Percentiles rank a stretch among this genome's conserved stretches.
phyloP scores from a whole-genome alignment of 2,797 vertebrate genomes.

The Danio kyathit region DNA sequence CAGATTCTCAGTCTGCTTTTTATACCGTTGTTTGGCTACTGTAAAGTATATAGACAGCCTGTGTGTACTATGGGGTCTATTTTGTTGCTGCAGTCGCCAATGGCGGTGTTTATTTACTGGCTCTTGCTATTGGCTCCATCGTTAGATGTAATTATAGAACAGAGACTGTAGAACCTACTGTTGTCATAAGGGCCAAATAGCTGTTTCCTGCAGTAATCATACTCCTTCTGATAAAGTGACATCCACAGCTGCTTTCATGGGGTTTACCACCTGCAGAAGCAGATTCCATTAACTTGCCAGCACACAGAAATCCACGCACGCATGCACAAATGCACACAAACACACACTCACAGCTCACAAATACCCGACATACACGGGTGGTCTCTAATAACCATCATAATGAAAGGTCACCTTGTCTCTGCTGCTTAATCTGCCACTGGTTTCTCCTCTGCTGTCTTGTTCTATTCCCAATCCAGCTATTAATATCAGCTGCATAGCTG shows the following conservation, averaged over 20 bases:
- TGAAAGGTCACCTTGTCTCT: constrained; percentile 61
- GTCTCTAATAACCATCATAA: constrained; percentile 53
- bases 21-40: neutral
- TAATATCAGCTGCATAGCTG: constrained; percentile 29
- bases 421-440: constrained; percentile 49
- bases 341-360: neutral
- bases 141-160: neutral
- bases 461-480: constrained; percentile 28
- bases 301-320: neutral
- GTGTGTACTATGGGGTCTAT: neutral
- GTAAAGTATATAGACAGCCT: neutral
- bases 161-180: constrained; percentile 8
- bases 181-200: constrained; percentile 1
- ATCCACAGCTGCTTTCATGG: neutral
- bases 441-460: constrained; percentile 24
- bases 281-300: constrained; percentile 10
- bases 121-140: neutral
- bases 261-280: constrained; percentile 15
- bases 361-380: constrained; percentile 26
- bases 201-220: constrained; percentile 2
- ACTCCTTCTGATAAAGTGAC: neutral
- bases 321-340: constrained; percentile 9
- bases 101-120: neutral
- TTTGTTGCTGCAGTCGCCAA: neutral
- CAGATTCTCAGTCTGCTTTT: neutral